A percentile compares a stretch with the other conserved stretches of the same genome.
phyloP scores from a whole-genome alignment of 2,888 invertebrate species.

The Ischnus inquisitorius region DNA sequence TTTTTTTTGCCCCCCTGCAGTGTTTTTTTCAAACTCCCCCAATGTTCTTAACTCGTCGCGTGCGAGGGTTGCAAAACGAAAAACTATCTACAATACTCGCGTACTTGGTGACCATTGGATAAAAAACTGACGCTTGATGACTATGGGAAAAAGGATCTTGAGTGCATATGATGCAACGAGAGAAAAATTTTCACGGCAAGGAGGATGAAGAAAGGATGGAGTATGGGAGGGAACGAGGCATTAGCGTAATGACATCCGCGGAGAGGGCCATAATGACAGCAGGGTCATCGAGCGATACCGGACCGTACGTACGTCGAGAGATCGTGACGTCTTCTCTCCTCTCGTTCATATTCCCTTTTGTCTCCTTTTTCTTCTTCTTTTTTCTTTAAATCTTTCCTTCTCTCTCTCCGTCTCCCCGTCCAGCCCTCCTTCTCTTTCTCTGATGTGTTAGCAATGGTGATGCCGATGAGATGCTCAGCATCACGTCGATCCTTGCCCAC shows the following conservation, averaged over 20 bases:
- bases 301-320: conserved; percentile 75
- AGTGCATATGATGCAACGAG: conserved; percentile 68
- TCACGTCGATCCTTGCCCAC: conserved; percentile 29
- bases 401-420: not conserved
- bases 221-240: conserved; percentile 70
- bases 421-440: not conserved
- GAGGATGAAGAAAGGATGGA: conserved; percentile 66
- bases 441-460: conserved; percentile 25
- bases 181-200: conserved; percentile 40
- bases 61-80: not conserved
- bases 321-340: conserved; percentile 49
- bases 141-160: conserved; percentile 51
- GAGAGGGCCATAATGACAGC: conserved; percentile 79
- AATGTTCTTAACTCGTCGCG: not conserved
- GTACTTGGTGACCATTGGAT: not conserved
- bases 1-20: not conserved
- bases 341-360: not conserved
- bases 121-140: conserved; percentile 9
- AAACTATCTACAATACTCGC: not conserved
- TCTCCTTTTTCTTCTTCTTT: not conserved
- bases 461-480: conserved; percentile 31
- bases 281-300: conserved; percentile 80
- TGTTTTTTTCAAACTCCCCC: not conserved
- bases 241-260: conserved; percentile 80
- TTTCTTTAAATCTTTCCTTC: not conserved